Evolutionary conservation across 2,888 invertebrate genomes (phyloP), one percentile per base, ranked within the genome.

Genomic region (Conistra vaccinii): DNA sequence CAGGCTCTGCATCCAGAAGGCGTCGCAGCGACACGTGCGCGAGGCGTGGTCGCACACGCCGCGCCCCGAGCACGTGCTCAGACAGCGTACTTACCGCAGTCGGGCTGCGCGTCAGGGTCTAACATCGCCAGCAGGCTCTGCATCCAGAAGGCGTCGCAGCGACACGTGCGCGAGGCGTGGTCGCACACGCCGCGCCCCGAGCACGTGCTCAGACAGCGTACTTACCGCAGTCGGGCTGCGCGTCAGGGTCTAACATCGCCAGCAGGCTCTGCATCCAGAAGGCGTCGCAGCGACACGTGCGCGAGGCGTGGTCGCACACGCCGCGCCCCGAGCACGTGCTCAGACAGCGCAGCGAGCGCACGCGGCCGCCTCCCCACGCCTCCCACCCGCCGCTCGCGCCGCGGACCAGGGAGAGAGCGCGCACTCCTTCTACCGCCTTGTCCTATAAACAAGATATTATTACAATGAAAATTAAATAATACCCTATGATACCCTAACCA

Each of bases 141-240:
- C 99, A 99, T 99, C 99, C 99, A 99, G 96, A 99, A 99, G 32
- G 99, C 98, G 94, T 99, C 99, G 94, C 99, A 99, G 89, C 98
- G 97, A 91, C 99, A 99, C 73, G 97, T 97, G 88, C 99, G 97
- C 10, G 98, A 97, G 86, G 98, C 97, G 45, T 5, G 45, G 45
- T 45, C 45, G 45, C 45, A 45, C 17, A 45, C 45, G 17, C 17
- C 17, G 48, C 48, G 48, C 48, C 48, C 48, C 6, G 48, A 20
- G 48, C 7, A 48, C 48, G 48, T 20, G 48, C 20, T 20, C 48
- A 20, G 12, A n/a, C n/a, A 57, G 29, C 17, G 17, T 39, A 76
- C 75, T 73, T 39, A 73, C 73, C 75, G 76, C 73, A 73, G 73
- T 73, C 73, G 14, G 97, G 97, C 90, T 98, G 97, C 67, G 98